Base-by-base conservation (phyloP, 2,113 vertebrate genomes). In the Psophia crepitans region DNA sequence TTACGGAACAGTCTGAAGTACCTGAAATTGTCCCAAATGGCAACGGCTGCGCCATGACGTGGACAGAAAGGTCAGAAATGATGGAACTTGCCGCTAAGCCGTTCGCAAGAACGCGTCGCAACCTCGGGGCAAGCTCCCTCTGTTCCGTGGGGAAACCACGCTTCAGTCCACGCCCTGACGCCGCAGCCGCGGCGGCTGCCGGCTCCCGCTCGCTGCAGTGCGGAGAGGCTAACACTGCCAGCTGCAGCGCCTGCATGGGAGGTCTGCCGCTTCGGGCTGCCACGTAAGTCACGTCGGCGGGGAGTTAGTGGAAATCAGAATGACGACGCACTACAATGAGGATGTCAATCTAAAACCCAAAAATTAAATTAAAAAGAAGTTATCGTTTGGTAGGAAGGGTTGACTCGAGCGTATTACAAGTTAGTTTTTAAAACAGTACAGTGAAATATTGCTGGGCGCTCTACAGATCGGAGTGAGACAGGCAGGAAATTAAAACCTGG, bases 41-140 rank as follows among this genome's bases (percentile, higher is more conserved):
- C 76, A 86, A 28, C 6, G 5, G 66, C 9, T 70, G 48, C 2
- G 8, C 81, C 63, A 32, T 22, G 11, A 70, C 68, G 37, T 57
- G 46, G 66, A 57, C 53, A 87, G 69, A 90, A 93, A 92, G 82
- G 65, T 86, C 90, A 88, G 76, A 87, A 83, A 94, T 39, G 85
- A 80, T 4, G 28, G 41, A 73, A 53, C 39, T 75, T 48, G 26
- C 51, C 6, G 16, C 78, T 17, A 43, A 60, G 56, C 24, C 60
- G 66, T 66, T 73, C 16, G 6, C 84, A 84, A 60, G 51, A 76
- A 74, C 18, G 10, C 12, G 35, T 2, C 21, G 56, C 17, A 64
- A 91, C 84, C 48, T 64, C 32, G 44, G 69, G 80, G 60, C 33
- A 48, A 74, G 56, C 28, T 57, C 43, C 49, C 86, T 78, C 30